These are phyloP conservation scores for Ambastaia sidthimunki DNA, from an alignment of 2,797 vertebrate species.

Conservation along the genomic window DNA sequence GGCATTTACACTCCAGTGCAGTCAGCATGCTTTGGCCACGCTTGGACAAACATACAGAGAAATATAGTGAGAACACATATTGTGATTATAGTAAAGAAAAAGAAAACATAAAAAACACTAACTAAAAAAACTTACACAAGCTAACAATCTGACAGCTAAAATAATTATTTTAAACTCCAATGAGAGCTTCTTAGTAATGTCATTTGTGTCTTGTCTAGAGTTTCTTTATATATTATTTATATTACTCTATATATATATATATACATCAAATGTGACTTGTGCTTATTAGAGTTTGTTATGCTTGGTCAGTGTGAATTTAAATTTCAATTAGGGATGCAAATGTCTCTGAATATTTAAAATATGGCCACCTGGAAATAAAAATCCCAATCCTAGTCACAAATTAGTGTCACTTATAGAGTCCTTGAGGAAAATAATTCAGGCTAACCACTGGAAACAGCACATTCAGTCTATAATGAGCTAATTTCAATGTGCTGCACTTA, in stretches of 20 bases:
- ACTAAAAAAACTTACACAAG: background rate
- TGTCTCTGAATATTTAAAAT: constrained; percentile 8
- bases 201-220: background rate
- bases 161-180: background rate
- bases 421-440: constrained; percentile 94
- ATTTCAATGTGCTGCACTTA: constrained; percentile 93
- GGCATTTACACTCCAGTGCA: constrained; percentile 83
- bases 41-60: background rate
- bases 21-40: constrained; percentile 64
- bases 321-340: constrained; percentile 19
- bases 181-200: background rate
- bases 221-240: background rate
- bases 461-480: constrained; percentile 96
- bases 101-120: background rate
- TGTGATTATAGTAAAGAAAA: background rate
- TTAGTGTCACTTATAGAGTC: constrained; percentile 97
- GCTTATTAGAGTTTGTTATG: background rate
- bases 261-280: background rate
- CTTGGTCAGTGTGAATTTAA: background rate
- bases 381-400: constrained; percentile 92
- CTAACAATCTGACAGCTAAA: background rate
- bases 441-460: constrained; percentile 98
- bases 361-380: constrained; percentile 65
- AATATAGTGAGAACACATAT: background rate
- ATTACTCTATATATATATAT: background rate